These are phyloP conservation scores for Amphiduros pacificus DNA, from an alignment of 2,888 invertebrate species.

Conservation along the genomic window DNA sequence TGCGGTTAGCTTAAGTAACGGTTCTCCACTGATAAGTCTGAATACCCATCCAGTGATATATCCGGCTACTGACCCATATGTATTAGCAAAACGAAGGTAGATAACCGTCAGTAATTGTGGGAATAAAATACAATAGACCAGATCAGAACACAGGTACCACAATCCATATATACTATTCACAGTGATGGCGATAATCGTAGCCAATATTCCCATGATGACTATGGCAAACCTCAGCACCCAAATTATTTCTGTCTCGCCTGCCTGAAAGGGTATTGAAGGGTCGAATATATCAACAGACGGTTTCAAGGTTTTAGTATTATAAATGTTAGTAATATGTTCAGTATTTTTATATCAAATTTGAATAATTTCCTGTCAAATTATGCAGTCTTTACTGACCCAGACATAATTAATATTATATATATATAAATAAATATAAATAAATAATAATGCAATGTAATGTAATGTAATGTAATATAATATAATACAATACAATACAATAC, in stretches of 20 bases:
- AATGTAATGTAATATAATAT: too few species aligned
- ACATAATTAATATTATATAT: too few species aligned
- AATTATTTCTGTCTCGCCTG: constrained; percentile 73
- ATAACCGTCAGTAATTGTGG: constrained; percentile 91
- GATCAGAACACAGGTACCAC: constrained; percentile 97
- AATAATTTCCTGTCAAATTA: too few species aligned
- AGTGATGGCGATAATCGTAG: constrained; percentile 90
- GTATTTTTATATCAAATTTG: too few species aligned
- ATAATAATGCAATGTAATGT: too few species aligned
- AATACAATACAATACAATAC: too few species aligned
- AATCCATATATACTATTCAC: constrained; percentile 96
- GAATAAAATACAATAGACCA: constrained; percentile 97
- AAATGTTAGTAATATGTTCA: too few species aligned
- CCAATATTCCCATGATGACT: constrained; percentile 84
- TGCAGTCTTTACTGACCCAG: too few species aligned
- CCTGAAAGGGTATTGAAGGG: too few species aligned
- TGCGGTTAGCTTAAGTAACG: constrained; percentile 39
- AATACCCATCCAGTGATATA: constrained; percentile 70
- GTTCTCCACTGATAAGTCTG: constrained; percentile 52
- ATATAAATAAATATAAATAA: too few species aligned
- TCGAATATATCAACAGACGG: too few species aligned
- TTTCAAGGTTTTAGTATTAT: too few species aligned
- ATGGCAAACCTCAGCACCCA: constrained; percentile 86
- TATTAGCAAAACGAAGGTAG: constrained; percentile 92
- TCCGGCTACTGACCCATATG: constrained; percentile 83